A percentile compares a stretch with the other conserved stretches of the same genome.
Conservation (phyloP, 2,113 vertebrate genomes). For the Zosterops borbonicus region DNA sequence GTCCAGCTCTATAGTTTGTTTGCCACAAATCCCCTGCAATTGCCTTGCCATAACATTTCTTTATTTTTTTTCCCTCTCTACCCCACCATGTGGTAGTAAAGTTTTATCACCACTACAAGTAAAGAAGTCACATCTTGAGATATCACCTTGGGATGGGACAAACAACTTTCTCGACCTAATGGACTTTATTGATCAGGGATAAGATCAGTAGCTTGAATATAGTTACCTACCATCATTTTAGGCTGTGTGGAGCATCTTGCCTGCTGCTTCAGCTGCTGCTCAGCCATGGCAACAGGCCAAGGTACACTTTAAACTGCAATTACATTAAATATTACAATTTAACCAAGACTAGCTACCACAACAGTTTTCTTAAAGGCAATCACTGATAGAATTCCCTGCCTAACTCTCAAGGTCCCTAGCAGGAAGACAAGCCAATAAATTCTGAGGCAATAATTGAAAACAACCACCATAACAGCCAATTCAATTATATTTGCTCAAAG, state of each 20-base stretch:
- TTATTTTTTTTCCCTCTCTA: background rate
- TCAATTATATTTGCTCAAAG: conserved; percentile 18
- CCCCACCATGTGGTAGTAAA: too few species aligned
- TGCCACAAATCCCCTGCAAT: background rate
- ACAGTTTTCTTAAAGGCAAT: background rate
- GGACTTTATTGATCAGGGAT: background rate
- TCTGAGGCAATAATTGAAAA: conserved; percentile 35
- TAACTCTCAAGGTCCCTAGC: background rate
- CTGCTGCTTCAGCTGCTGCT: background rate
- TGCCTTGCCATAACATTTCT: background rate
- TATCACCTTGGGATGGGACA: background rate
- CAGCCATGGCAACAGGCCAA: background rate
- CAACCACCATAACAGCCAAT: conserved; percentile 16
- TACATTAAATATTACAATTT: background rate
- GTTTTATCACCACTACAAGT: background rate
- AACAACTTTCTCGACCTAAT: background rate
- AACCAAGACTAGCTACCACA: background rate
- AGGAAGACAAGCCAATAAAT: conserved; percentile 15
- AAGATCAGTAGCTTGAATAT: background rate
- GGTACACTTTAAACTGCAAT: background rate
- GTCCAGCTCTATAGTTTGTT: background rate
- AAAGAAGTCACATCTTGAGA: background rate
- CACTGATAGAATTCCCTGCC: background rate
- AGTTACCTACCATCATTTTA: background rate
- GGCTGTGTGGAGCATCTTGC: background rate